These are phyloP conservation scores for Calameuta idolon DNA, from an alignment of 2,888 invertebrate genomes.

Conservation along the genomic window DNA sequence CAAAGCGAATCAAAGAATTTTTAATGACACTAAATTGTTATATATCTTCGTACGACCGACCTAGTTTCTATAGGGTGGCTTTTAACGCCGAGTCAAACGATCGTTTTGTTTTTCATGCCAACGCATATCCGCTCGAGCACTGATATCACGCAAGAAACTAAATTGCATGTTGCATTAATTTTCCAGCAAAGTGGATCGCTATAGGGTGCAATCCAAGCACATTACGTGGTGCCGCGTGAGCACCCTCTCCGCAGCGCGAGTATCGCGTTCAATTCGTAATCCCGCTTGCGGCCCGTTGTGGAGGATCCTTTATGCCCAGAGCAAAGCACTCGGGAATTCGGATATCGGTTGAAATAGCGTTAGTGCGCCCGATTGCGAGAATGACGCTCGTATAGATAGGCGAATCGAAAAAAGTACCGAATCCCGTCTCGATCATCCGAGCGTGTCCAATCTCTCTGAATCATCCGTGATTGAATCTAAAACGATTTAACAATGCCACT, in stretches of 20 bases:
- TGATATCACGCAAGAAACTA: not conserved
- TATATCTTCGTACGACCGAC: not conserved
- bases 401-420: slow-evolving; percentile 3
- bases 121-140: not conserved
- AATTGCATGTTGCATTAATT: not conserved
- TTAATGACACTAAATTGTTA: not conserved
- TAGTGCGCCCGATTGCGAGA: not conserved
- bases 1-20: not conserved
- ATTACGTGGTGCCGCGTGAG: not conserved
- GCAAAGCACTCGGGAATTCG: not conserved
- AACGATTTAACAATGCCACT: slow-evolving; percentile 61
- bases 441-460: slow-evolving; percentile 41
- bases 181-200: not conserved
- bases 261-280: not conserved
- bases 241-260: not conserved
- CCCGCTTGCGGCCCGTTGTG: not conserved
- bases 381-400: not conserved
- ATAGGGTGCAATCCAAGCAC: not conserved
- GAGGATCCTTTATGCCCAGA: not conserved
- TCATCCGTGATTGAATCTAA: slow-evolving; percentile 48
- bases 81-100: not conserved
- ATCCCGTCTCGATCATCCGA: slow-evolving; percentile 20
- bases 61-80: not conserved
- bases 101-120: not conserved
- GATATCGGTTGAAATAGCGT: not conserved